Percentiles rank a stretch among this genome's conserved stretches.
phyloP scores from a whole-genome alignment of 2,113 vertebrate species.

The cat (Felis catus) region F.catus_Fca126_mat1.0 CM031412.1:57492501-57493000 shows the following conservation, averaged over 20 bases:
- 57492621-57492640: conserved; percentile 45
- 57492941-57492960: conserved; percentile 28
- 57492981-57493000: neutral
- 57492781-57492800: neutral
- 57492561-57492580: conserved; percentile 53
- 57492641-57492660: conserved; percentile 36
- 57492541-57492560: conserved; percentile 45
- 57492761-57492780: neutral
- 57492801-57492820: conserved; percentile 28
- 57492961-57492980: conserved; percentile 17
- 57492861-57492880: conserved; percentile 44
- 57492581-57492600: conserved; percentile 78
- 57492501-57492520: conserved; percentile 72
- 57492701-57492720: conserved; percentile 16
- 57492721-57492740: neutral
- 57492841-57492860: conserved; percentile 59
- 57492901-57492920: conserved; percentile 57
- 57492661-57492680: neutral
- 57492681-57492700: conserved; percentile 37
- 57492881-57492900: conserved; percentile 42
- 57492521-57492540: conserved; percentile 71
- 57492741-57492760: neutral
- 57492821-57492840: conserved; percentile 15
- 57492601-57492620: conserved; percentile 59
- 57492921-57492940: conserved; percentile 41